Evolutionary conservation across 2,888 invertebrate species (phyloP).

Genomic region (Digitonthophagus gazella): DNA sequence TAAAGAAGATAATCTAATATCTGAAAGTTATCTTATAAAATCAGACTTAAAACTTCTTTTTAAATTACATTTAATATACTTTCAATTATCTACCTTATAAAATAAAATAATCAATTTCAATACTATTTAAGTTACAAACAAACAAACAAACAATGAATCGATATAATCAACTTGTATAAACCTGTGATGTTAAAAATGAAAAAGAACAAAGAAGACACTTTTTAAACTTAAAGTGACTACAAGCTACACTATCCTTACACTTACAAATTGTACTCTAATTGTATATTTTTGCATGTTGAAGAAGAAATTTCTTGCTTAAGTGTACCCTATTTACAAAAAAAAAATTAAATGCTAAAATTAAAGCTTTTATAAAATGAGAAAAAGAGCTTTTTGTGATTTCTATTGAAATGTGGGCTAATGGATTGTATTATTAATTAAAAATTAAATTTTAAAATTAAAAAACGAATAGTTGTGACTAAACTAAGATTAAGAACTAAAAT

Average conservation of each 20-base stretch:
- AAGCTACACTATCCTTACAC: not conserved
- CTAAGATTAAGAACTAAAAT: not conserved
- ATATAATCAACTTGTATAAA: not conserved
- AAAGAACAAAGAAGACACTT: not conserved
- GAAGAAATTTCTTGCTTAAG: constrained; percentile 9
- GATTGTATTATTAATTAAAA: not conserved
- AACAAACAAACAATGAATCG: not conserved
- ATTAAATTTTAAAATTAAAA: not conserved
- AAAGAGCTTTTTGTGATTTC: not conserved
- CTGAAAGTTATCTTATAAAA: no score
- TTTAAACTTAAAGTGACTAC: no score
- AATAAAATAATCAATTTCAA: not conserved
- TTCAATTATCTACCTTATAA: not conserved
- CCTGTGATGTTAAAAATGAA: not conserved
- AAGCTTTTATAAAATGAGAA: not conserved
- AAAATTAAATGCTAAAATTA: not conserved
- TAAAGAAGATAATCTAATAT: no score
- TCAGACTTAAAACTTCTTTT: no score
- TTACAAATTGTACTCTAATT: not conserved
- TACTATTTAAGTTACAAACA: not conserved
- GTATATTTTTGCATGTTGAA: constrained; percentile 14
- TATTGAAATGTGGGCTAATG: constrained; percentile 1
- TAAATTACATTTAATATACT: no score
- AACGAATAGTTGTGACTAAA: not conserved
- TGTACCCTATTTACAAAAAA: not conserved